phyloP scores from a whole-genome alignment of 2,888 invertebrate species.

The Baccha elongata region DNA sequence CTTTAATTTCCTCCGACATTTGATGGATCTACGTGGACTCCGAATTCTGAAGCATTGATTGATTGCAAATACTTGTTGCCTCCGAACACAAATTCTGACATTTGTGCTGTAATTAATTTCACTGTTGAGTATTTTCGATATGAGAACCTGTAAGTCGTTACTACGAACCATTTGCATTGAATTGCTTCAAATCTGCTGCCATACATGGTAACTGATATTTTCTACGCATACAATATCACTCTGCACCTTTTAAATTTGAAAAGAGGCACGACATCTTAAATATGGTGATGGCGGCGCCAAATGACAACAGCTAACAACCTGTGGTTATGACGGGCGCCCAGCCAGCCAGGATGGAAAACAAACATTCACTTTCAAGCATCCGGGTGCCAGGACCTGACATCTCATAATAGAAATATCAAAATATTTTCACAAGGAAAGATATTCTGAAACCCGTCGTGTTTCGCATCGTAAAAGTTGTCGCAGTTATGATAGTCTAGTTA shows the following conservation, averaged over 20 bases:
- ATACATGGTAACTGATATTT: constrained; percentile 15
- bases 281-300: constrained; percentile 31
- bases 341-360: constrained; percentile 21
- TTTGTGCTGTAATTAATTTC: constrained; percentile 31
- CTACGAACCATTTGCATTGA: constrained; percentile 45
- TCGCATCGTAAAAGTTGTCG: neutral
- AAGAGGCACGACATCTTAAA: constrained; percentile 8
- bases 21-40: constrained; percentile 45
- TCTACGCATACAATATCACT: constrained; percentile 45
- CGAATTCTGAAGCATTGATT: constrained; percentile 28
- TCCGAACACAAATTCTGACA: constrained; percentile 21
- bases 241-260: constrained; percentile 32
- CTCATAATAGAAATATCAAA: constrained; percentile 51
- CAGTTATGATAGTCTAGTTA: constrained; percentile 17
- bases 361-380: constrained; percentile 57
- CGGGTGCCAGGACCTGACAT: constrained; percentile 40
- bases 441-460: neutral
- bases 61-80: constrained; percentile 36
- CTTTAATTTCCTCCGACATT: constrained; percentile 41
- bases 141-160: neutral
- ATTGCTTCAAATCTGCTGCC: constrained; percentile 20
- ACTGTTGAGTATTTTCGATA: neutral
- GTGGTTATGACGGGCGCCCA: constrained; percentile 23
- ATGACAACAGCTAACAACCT: constrained; percentile 25
- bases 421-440: constrained; percentile 21